A percentile compares a stretch with the other conserved stretches of the same genome.
Conservation (phyloP, 2,113 vertebrate genomes). For the Anhinga anhinga region DNA sequence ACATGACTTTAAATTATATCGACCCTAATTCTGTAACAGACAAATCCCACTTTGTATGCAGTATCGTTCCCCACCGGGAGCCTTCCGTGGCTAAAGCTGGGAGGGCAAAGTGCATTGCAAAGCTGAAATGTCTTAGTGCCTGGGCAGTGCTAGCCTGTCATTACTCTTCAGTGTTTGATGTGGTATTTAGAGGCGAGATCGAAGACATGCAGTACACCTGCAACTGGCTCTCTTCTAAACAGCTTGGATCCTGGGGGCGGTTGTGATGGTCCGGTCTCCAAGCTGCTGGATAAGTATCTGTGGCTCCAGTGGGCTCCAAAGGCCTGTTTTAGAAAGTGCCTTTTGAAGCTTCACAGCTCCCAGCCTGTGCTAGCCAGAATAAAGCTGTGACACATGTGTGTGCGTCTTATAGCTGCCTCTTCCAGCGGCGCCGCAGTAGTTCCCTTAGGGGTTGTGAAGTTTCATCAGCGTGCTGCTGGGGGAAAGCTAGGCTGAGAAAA, state of each 20-base stretch:
- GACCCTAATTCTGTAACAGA: neutral
- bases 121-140: neutral
- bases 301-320: neutral
- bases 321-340: neutral
- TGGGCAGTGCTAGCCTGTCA: neutral
- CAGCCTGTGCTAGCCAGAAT: neutral
- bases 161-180: neutral
- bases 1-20: neutral
- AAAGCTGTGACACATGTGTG: neutral
- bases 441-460: neutral
- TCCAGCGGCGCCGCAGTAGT: neutral
- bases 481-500: neutral
- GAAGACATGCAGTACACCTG: neutral
- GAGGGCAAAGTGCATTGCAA: neutral
- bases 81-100: neutral
- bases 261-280: neutral
- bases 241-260: neutral
- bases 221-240: neutral
- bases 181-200: neutral
- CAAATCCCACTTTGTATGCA: neutral
- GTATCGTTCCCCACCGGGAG: neutral
- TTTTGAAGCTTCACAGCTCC: neutral
- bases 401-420: neutral
- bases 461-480: neutral
- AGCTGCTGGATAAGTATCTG: neutral